Conservation (phyloP, 1,140 invertebrate species). For the Saccostrea echinata region DNA sequence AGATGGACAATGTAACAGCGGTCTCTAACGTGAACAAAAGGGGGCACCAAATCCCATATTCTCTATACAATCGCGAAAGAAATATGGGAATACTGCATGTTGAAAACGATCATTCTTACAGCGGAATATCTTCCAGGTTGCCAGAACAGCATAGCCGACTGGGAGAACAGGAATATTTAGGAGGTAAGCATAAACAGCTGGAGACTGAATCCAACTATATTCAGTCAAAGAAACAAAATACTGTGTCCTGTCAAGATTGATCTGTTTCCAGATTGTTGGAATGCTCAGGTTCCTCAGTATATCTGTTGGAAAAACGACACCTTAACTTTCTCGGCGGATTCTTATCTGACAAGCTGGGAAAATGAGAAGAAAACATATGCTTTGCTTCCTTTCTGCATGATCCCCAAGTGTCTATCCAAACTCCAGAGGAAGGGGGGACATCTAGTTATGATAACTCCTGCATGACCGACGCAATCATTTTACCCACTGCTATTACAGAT, state of each 20-base stretch:
- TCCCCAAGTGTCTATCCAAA: constrained; percentile 28
- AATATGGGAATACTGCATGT: constrained; percentile 45
- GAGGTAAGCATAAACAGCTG: constrained; percentile 26
- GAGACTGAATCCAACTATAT: constrained; percentile 43
- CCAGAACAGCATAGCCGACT: constrained; percentile 16
- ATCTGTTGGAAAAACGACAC: constrained; percentile 5
- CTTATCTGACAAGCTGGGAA: constrained; percentile 27
- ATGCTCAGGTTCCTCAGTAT: not conserved
- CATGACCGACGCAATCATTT: constrained; percentile 42
- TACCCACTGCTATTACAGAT: constrained; percentile 11
- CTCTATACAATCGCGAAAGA: not conserved
- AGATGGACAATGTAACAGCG: constrained; percentile 49
- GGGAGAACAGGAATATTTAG: constrained; percentile 27
- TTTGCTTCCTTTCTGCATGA: not conserved
- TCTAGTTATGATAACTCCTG: not conserved
- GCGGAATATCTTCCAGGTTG: constrained; percentile 40
- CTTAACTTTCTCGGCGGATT: constrained; percentile 8
- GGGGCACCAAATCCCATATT: constrained; percentile 28
- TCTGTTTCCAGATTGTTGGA: not conserved
- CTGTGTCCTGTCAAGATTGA: constrained; percentile 41
- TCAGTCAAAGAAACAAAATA: not conserved
- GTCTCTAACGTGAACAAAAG: constrained; percentile 45
- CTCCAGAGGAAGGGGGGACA: not conserved
- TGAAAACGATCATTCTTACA: not conserved
- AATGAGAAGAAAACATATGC: too few relatives aligned